Evolutionary conservation across 2,797 vertebrate species (phyloP).

Genomic region (Notoglanidium macrostoma): DNA sequence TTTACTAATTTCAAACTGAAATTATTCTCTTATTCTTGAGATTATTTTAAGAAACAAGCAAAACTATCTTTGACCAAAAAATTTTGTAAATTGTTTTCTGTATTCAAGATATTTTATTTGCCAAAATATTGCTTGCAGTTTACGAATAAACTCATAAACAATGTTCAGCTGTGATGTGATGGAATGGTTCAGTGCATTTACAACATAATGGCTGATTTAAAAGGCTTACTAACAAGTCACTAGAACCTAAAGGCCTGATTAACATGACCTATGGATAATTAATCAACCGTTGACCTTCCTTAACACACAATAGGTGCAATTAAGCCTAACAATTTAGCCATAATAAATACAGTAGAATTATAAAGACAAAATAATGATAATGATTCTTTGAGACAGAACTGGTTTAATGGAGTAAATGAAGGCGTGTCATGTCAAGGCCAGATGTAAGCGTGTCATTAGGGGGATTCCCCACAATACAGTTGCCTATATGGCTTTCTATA

Average conservation of each 20-base stretch:
- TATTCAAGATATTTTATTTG: too few species aligned
- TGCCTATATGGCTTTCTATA: background rate
- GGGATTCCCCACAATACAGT: conserved; percentile 5
- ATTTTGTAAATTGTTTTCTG: too few species aligned
- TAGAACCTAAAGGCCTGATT: background rate
- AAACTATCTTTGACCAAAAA: background rate
- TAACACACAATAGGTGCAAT: background rate
- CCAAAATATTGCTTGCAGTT: too few species aligned
- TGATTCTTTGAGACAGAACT: background rate
- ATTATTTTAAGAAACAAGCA: background rate
- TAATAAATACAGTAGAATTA: background rate
- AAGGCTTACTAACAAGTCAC: background rate
- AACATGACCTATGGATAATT: background rate
- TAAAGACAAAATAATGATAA: background rate
- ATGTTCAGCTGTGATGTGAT: background rate
- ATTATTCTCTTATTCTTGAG: background rate
- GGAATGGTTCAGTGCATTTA: background rate
- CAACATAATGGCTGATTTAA: background rate
- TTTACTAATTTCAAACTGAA: background rate
- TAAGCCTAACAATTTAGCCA: background rate
- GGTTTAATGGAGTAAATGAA: conserved; percentile 19
- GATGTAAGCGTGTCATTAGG: background rate
- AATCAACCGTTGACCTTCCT: background rate
- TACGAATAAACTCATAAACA: background rate
- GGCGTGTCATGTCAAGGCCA: background rate